Conservation (phyloP, 2,888 invertebrate genomes). For the Eurytoma californica region DNA sequence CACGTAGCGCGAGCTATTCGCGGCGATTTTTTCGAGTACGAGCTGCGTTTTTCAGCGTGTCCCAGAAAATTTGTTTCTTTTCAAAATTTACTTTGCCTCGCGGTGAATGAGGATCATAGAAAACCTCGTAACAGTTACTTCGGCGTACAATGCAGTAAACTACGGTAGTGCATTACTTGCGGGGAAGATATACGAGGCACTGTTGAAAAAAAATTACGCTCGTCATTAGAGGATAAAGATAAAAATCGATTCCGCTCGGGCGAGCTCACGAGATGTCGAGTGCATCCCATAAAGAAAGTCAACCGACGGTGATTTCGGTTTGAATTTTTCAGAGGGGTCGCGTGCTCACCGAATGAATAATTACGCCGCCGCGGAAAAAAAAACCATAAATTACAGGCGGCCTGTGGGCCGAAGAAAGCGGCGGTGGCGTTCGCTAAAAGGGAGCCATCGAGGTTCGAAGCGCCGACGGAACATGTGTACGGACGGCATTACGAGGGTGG, state of each 20-base stretch:
- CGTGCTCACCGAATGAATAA: constrained; percentile 29
- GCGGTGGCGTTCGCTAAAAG: neutral
- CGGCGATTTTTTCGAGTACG: too few species aligned
- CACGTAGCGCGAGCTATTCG: too few species aligned
- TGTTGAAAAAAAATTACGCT: too few species aligned
- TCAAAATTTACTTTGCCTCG: too few species aligned
- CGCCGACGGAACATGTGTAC: neutral
- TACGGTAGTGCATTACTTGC: too few species aligned
- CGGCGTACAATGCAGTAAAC: too few species aligned
- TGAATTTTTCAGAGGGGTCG: constrained; percentile 19
- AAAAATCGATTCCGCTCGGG: constrained; percentile 12
- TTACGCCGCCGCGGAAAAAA: constrained; percentile 9
- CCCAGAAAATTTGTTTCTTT: too few species aligned
- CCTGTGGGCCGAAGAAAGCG: neutral
- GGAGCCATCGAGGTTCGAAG: neutral
- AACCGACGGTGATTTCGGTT: constrained; percentile 22
- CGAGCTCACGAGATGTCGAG: neutral
- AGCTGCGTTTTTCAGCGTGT: too few species aligned
- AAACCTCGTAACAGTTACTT: too few species aligned
- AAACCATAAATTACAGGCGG: constrained; percentile 26
- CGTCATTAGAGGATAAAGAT: neutral
- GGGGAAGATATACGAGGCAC: too few species aligned
- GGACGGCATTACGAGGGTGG: neutral
- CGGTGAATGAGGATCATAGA: too few species aligned
- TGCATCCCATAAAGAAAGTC: constrained; percentile 9